Evolutionary conservation across 2,113 vertebrate species (phyloP), one percentile per base, ranked within the genome.

Genomic region (Coryphaenoides rupestris): DNA sequence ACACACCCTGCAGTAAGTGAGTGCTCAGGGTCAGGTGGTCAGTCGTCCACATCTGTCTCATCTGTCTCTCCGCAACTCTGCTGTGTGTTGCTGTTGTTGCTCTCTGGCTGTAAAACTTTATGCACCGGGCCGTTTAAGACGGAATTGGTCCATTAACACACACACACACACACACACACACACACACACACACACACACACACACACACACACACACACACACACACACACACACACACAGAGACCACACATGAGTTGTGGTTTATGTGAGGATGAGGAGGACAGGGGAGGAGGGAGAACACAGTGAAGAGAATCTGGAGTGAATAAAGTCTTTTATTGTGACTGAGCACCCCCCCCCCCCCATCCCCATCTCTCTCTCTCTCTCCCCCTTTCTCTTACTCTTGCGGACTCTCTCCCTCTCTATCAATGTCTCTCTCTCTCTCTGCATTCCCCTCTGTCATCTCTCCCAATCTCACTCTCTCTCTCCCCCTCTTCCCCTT

Each of bases 41-140:
- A n/a, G n/a, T n/a, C n/a, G n/a, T 62, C 61, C 68, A 77, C 81
- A 84, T 86, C 81, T 81, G 79, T 60, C 62, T 78, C 7, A 4
- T 63, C 66, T 59, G 60, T 79, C 77, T 68, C 56, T 63, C 56
- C 28, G 4, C 54, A 55, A n/a, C n/a, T n/a, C 61, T 62, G 21
- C 70, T 74, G 66, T n/a, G n/a, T n/a, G n/a, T n/a, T n/a, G n/a
- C n/a, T n/a, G n/a, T n/a, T 79, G 62, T 59, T 47, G 55, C 40
- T 67, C 60, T 75, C 22, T 46, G 13, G 60, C 68, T 55, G 28
- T 67, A 76, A 76, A 71, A 57, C 60, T 73, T 76, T 65, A 72
- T 76, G 77, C 76, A 70, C 65, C 49, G 1, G 2, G 52, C 52
- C 58, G 60, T 68, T 72, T 77, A 73, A 74, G 73, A 62, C 57